Evolutionary conservation across 2,797 vertebrate species (phyloP).

Genomic region (Spinibarbus caldwelli): DNA sequence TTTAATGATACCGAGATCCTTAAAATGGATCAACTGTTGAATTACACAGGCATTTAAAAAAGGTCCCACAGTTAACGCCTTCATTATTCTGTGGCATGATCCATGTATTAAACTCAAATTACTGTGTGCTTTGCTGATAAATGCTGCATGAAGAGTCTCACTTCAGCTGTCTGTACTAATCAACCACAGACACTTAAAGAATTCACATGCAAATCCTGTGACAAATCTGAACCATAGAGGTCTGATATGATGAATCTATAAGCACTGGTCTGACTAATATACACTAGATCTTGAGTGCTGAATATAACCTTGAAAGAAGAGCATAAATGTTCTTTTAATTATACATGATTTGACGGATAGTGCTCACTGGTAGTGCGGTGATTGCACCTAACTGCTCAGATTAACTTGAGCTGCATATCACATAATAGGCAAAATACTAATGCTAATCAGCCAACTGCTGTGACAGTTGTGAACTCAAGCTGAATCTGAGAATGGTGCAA

Average conservation of each 20-base stretch:
- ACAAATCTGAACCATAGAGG: not conserved
- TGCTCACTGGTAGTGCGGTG: slow-evolving; percentile 13
- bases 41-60: slow-evolving; percentile 68
- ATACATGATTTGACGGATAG: slow-evolving; percentile 25
- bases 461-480: slow-evolving; percentile 53
- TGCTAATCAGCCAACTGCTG: slow-evolving; percentile 46
- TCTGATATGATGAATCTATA: not conserved
- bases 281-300: slow-evolving; percentile 1
- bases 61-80: slow-evolving; percentile 65
- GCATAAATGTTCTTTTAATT: slow-evolving; percentile 37
- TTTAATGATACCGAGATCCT: slow-evolving; percentile 63
- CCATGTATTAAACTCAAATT: slow-evolving; percentile 56
- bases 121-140: slow-evolving; percentile 54
- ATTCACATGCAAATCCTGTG: slow-evolving; percentile 2
- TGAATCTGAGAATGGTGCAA: slow-evolving; percentile 19
- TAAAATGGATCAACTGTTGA: slow-evolving; percentile 70
- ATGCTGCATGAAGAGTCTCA: slow-evolving; percentile 49
- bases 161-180: slow-evolving; percentile 36
- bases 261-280: not conserved
- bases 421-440: slow-evolving; percentile 32
- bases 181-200: slow-evolving; percentile 40
- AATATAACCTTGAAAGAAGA: slow-evolving; percentile 25
- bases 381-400: slow-evolving; percentile 37
- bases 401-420: slow-evolving; percentile 41
- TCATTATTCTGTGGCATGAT: slow-evolving; percentile 63